Percentiles rank a stretch among this genome's conserved stretches.
phyloP scores from a whole-genome alignment of 2,797 vertebrate genomes.

The Myioborus miniatus region DNA sequence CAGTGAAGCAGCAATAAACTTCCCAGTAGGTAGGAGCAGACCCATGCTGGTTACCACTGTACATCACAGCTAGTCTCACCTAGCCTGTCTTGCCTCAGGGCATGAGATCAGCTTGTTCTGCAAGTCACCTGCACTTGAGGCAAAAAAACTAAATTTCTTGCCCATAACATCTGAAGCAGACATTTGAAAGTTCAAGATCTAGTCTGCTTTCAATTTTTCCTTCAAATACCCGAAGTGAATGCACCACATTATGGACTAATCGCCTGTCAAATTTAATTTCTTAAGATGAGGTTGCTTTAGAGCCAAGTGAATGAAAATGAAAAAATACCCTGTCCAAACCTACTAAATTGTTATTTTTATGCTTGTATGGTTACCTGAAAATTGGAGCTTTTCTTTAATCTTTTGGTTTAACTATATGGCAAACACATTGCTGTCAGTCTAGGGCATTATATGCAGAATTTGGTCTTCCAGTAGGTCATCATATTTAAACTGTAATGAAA shows the following conservation, averaged over 20 bases:
- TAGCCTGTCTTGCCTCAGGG: background rate
- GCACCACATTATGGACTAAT: constrained; percentile 65
- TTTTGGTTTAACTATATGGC: constrained; percentile 20
- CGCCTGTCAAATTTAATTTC: constrained; percentile 72
- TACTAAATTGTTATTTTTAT: constrained; percentile 49
- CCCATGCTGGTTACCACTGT: background rate
- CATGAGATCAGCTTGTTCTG: background rate
- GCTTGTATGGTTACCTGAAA: constrained; percentile 16
- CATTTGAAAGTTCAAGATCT: constrained; percentile 48
- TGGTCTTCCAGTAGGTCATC: background rate
- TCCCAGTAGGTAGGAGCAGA: constrained; percentile 27
- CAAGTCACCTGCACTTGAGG: background rate
- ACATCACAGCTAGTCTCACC: background rate
- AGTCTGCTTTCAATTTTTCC: constrained; percentile 58
- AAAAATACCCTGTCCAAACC: constrained; percentile 46
- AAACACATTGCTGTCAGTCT: constrained; percentile 39
- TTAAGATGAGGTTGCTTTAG: constrained; percentile 54
- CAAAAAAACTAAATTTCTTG: background rate
- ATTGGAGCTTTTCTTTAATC: constrained; percentile 24
- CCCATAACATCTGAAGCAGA: background rate
- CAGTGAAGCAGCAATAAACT: constrained; percentile 12
- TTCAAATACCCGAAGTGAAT: constrained; percentile 65
- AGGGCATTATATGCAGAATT: constrained; percentile 9
- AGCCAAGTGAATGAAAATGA: constrained; percentile 50
- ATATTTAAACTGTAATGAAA: background rate